Percentiles rank a stretch among this genome's conserved stretches.
phyloP scores from a whole-genome alignment of 2,797 vertebrate genomes.

The Pseudopleuronectes americanus region DNA sequence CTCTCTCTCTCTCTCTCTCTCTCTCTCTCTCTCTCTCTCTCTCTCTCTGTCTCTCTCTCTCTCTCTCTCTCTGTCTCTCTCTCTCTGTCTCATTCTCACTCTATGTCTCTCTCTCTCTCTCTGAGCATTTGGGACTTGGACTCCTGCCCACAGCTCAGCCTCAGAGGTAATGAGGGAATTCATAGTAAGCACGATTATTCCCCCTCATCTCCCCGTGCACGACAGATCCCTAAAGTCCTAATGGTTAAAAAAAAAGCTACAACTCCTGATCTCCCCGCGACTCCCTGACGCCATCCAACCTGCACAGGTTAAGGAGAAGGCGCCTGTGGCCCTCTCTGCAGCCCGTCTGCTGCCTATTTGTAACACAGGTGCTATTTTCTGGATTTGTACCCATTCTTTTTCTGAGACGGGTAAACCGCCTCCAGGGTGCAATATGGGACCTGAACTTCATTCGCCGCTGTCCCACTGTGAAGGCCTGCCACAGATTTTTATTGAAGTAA shows the following conservation, averaged over 20 bases:
- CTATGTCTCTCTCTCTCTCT: background rate
- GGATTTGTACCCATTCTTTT: constrained; percentile 43
- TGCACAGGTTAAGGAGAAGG: constrained; percentile 34
- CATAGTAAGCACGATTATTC: constrained; percentile 69
- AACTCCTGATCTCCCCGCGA: constrained; percentile 38
- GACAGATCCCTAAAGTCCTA: constrained; percentile 38
- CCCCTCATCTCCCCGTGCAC: constrained; percentile 41
- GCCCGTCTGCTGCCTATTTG: constrained; percentile 47
- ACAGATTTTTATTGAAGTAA: constrained; percentile 63
- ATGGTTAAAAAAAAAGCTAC: constrained; percentile 52
- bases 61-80: no score
- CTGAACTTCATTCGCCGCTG: constrained; percentile 35
- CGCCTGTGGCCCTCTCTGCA: constrained; percentile 21
- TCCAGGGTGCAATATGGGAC: constrained; percentile 68
- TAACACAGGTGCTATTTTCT: constrained; percentile 54
- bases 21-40: no score
- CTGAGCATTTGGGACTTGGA: constrained; percentile 45
- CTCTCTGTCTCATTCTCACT: background rate
- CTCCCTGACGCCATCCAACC: constrained; percentile 28
- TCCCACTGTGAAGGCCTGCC: constrained; percentile 55
- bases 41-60: background rate
- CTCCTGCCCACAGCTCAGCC: constrained; percentile 57
- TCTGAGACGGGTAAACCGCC: constrained; percentile 68
- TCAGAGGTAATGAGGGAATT: constrained; percentile 67
- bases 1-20: background rate